Evolutionary conservation across 2,797 vertebrate species (phyloP), one percentile per base, ranked within the genome.

Genomic region (Malurus leucopterus): DNA sequence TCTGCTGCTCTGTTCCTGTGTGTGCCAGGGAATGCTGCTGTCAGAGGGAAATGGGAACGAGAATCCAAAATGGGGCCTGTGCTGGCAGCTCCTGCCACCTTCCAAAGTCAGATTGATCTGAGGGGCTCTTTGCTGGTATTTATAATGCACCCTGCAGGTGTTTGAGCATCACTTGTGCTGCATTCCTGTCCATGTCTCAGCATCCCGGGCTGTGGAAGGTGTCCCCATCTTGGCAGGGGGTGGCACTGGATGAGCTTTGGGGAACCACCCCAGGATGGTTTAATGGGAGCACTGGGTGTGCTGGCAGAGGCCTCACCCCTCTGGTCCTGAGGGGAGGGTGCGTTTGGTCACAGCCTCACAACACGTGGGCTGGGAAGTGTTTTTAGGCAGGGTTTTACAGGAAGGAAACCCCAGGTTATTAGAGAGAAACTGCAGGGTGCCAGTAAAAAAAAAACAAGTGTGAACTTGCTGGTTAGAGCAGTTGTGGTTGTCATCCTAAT

Each of bases 1-100:
- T 14, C 5, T 6, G 0, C 2, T 2, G 36, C 36, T 36, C 36
- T 36, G 1, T 13, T 44, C 67, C 55, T 40, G 12, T 12, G 2
- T 4, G 34, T 7, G 68, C 7, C 18, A 9, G 59, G 32, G 26
- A 57, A n/a, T 6, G 40, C 27, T 32, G 3, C 34, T 19, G 16
- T 4, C 0, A 23, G 29, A 30, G 61, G 74, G 40, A 46, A 54
- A 59, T 24, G 9, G 19, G 49, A 46, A 36, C 2, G 6, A 13
- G 11, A 15, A 40, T 10, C 38, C 62, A 30, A 59, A 44, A 8
- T 13, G 36, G 41, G 5, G 1, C 16, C 34, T 2, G 0, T 26
- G 19, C 11, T 70, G 84, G 69, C 81, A 89, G 41, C 64, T 88
- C 12, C 44, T 50, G 50, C 18, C 5, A 1, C 26, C 70, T 43